Conservation (phyloP, 2,888 invertebrate species). For the Pseudolycoriella hygida region DNA sequence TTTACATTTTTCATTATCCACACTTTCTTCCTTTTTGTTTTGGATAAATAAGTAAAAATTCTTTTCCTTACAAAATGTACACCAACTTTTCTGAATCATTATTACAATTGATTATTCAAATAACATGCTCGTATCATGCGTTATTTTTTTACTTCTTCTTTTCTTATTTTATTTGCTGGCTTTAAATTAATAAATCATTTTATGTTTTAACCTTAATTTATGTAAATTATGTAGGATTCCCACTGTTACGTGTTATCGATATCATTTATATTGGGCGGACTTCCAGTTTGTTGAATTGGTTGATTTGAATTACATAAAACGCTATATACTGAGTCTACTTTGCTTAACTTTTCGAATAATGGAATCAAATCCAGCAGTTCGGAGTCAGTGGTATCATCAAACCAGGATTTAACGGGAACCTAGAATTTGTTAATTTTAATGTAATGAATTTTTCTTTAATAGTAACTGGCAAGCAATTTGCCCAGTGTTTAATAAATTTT, state of each 20-base stretch:
- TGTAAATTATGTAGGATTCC: constrained; percentile 28
- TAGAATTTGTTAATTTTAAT: constrained; percentile 29
- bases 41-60: too few species aligned
- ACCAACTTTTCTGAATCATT: too few species aligned
- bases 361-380: constrained; percentile 95
- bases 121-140: too few species aligned
- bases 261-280: constrained; percentile 30
- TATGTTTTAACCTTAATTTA: constrained; percentile 4
- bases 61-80: too few species aligned
- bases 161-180: background rate
- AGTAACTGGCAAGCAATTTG: too few species aligned
- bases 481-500: too few species aligned
- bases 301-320: constrained; percentile 75
- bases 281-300: constrained; percentile 18
- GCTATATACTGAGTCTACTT: constrained; percentile 92
- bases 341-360: constrained; percentile 92
- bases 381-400: constrained; percentile 96
- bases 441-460: too few species aligned
- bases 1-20: too few species aligned
- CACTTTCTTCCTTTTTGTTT: too few species aligned
- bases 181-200: background rate
- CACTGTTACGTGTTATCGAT: constrained; percentile 30
- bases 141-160: too few species aligned
- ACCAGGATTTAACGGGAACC: constrained; percentile 99
- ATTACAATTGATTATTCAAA: too few species aligned